Conservation (phyloP, 2,888 invertebrate genomes). For the Ferrisia virgata region DNA sequence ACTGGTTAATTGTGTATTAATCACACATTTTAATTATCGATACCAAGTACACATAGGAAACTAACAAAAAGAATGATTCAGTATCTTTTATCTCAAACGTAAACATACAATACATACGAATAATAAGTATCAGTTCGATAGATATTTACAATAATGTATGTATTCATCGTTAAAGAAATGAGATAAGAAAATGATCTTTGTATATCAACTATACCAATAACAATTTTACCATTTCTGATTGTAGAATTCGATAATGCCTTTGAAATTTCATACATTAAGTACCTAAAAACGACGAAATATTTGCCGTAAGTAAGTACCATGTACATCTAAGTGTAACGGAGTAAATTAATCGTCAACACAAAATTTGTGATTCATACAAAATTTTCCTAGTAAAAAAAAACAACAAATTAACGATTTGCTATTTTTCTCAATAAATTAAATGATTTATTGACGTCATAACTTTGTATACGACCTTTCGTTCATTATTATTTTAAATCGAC, state of each 20-base stretch:
- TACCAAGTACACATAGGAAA: neutral
- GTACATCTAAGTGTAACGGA: neutral
- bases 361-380: neutral
- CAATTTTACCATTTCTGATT: neutral
- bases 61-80: neutral
- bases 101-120: no score
- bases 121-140: neutral
- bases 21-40: neutral
- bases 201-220: neutral
- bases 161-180: neutral
- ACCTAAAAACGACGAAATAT: neutral
- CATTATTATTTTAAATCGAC: no score
- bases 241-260: neutral
- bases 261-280: neutral
- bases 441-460: neutral
- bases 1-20: neutral
- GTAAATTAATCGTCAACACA: neutral
- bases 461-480: no score
- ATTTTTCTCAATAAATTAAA: neutral
- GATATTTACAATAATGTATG: neutral
- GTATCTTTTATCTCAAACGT: neutral
- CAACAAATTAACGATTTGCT: neutral
- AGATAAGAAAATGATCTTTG: neutral
- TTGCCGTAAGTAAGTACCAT: no score
- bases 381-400: neutral